Evolutionary conservation across 2,113 vertebrate species (phyloP).

Genomic region (Gobius niger): DNA sequence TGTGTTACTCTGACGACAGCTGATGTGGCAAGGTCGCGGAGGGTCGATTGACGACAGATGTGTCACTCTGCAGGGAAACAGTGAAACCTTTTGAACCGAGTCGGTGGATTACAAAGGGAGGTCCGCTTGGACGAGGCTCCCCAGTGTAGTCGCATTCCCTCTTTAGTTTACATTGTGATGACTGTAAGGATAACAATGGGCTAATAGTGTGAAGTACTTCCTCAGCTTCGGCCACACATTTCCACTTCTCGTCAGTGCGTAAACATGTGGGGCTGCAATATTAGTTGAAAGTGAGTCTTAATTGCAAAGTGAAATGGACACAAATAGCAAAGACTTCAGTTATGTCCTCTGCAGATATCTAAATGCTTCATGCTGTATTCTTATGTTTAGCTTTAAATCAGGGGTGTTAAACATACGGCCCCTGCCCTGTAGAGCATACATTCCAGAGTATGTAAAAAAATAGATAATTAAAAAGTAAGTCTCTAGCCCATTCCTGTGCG

Average conservation of each 20-base stretch:
- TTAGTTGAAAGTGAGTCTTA: too few relatives aligned
- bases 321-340: conserved; percentile 8
- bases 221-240: conserved; percentile 16
- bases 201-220: conserved; percentile 17
- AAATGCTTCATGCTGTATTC: too few relatives aligned
- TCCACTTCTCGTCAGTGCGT: not conserved
- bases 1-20: not conserved
- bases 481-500: too few relatives aligned
- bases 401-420: too few relatives aligned
- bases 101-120: not conserved
- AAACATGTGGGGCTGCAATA: conserved; percentile 27
- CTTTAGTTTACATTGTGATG: conserved; percentile 8
- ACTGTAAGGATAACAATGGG: conserved; percentile 15
- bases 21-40: not conserved
- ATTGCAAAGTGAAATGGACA: too few relatives aligned
- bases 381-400: too few relatives aligned
- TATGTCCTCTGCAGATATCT: too few relatives aligned
- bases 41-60: conserved; percentile 6
- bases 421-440: too few relatives aligned
- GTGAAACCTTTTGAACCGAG: not conserved
- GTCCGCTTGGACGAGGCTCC: not conserved
- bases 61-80: conserved; percentile 9
- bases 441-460: too few relatives aligned
- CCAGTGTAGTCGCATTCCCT: conserved; percentile 4
- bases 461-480: too few relatives aligned